phyloP scores from a whole-genome alignment of 2,797 vertebrate genomes.

The Euphonia xanthogaster region DNA sequence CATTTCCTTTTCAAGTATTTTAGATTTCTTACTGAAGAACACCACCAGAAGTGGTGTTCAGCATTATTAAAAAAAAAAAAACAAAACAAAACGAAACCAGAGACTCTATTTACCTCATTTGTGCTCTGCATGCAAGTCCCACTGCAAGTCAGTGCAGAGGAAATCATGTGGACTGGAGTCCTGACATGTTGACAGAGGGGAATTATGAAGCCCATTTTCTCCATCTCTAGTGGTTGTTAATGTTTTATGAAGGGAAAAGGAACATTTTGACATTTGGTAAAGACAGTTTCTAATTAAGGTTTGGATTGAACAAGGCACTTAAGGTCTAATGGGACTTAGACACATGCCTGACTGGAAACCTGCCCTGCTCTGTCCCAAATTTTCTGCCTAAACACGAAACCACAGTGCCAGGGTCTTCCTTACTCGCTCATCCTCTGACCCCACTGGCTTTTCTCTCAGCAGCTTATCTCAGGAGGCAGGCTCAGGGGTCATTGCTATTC shows the following conservation, averaged over 20 bases:
- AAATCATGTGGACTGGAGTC: not conserved
- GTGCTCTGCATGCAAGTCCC: not conserved
- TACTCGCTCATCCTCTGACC: not conserved
- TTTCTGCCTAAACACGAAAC: not conserved
- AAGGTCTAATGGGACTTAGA: constrained; percentile 16
- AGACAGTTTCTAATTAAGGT: constrained; percentile 39
- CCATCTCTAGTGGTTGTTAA: not conserved
- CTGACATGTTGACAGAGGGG: not conserved
- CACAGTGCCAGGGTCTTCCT: not conserved
- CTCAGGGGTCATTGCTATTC: not conserved
- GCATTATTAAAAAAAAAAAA: not conserved
- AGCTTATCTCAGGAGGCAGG: not conserved
- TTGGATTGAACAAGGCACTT: constrained; percentile 10
- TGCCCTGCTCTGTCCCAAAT: constrained; percentile 3
- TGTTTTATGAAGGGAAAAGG: constrained; percentile 42
- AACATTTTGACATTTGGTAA: constrained; percentile 43
- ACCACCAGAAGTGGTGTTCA: not conserved
- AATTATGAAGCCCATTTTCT: constrained; percentile 31
- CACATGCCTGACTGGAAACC: constrained; percentile 16
- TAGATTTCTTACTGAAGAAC: not conserved
- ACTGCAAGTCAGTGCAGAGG: not conserved
- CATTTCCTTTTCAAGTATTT: constrained; percentile 2
- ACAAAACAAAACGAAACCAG: not conserved
- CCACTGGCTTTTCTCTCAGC: not conserved
- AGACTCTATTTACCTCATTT: not conserved